phyloP scores from a whole-genome alignment of 2,113 vertebrate genomes.

The Takifugu bimaculatus region DNA sequence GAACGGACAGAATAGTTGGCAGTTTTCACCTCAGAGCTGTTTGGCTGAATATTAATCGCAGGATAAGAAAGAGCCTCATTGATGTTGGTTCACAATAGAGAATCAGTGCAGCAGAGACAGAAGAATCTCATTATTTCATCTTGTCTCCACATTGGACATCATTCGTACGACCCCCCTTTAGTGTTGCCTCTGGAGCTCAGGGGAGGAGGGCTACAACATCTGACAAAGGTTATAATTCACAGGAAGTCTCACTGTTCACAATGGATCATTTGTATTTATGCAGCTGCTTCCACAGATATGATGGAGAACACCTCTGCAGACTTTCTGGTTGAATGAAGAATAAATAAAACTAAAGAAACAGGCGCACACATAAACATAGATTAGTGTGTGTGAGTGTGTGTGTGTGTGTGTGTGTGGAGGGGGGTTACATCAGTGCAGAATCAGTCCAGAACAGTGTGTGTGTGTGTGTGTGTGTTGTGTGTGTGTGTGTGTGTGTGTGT shows the following conservation, averaged over 20 bases:
- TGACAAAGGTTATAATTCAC: background rate
- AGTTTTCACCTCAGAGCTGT: slow-evolving; percentile 59
- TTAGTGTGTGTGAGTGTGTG: too few relatives aligned
- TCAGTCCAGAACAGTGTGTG: too few relatives aligned
- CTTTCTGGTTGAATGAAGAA: too few relatives aligned
- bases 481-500: too few relatives aligned
- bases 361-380: too few relatives aligned
- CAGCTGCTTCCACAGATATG: too few relatives aligned
- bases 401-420: too few relatives aligned
- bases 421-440: too few relatives aligned
- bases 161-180: slow-evolving; percentile 55
- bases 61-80: slow-evolving; percentile 68
- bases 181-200: slow-evolving; percentile 35
- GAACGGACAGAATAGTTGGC: background rate
- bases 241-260: slow-evolving; percentile 49
- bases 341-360: too few relatives aligned
- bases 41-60: slow-evolving; percentile 70
- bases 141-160: slow-evolving; percentile 52
- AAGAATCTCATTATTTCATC: slow-evolving; percentile 70
- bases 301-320: too few relatives aligned
- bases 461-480: too few relatives aligned
- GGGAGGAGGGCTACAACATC: too few relatives aligned
- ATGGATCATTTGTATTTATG: slow-evolving; percentile 60
- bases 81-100: slow-evolving; percentile 69
- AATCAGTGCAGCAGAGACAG: slow-evolving; percentile 58